Evolutionary conservation across 2,888 invertebrate species (phyloP).

Genomic region (Atrina japonica): DNA sequence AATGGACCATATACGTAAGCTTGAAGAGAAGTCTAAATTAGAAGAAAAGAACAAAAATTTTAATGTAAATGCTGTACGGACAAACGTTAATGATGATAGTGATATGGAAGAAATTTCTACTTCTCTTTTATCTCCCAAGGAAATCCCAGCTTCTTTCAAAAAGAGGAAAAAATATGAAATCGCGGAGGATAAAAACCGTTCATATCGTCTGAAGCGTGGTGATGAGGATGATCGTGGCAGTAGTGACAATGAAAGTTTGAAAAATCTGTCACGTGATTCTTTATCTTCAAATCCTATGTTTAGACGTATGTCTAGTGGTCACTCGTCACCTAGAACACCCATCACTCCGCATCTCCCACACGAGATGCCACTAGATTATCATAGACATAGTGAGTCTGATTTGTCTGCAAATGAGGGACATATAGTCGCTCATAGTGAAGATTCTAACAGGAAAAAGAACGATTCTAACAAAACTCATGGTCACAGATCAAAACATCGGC

Average conservation of each 20-base stretch:
- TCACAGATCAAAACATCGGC: slow-evolving; percentile 37
- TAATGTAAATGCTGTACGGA: slow-evolving; percentile 20
- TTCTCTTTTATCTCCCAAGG: slow-evolving; percentile 63
- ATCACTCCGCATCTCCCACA: slow-evolving; percentile 26
- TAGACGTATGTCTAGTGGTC: slow-evolving; percentile 40
- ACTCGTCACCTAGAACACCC: slow-evolving; percentile 41
- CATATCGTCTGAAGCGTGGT: slow-evolving; percentile 58
- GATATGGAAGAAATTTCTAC: slow-evolving; percentile 57
- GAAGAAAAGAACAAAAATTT: slow-evolving; percentile 44
- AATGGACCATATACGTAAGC: slow-evolving; percentile 71
- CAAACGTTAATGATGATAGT: slow-evolving; percentile 55
- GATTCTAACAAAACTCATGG: slow-evolving; percentile 18
- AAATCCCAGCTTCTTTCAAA: slow-evolving; percentile 65
- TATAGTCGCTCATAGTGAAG: not conserved
- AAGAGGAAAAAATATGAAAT: slow-evolving; percentile 66
- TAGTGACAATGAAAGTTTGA: slow-evolving; percentile 69
- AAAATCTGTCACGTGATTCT: slow-evolving; percentile 35
- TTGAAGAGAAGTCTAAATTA: slow-evolving; percentile 45
- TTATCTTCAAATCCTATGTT: slow-evolving; percentile 27
- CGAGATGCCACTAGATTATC: slow-evolving; percentile 28
- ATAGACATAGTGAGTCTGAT: slow-evolving; percentile 40
- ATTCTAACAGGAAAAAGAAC: slow-evolving; percentile 11
- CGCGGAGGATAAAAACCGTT: slow-evolving; percentile 52
- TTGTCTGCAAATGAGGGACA: slow-evolving; percentile 33
- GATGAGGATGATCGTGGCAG: slow-evolving; percentile 58